Percentiles rank a stretch among this genome's conserved stretches.
Evolutionary conservation across 2,888 invertebrate genomes (phyloP).

Genomic region (Ophion obscuratus): DNA sequence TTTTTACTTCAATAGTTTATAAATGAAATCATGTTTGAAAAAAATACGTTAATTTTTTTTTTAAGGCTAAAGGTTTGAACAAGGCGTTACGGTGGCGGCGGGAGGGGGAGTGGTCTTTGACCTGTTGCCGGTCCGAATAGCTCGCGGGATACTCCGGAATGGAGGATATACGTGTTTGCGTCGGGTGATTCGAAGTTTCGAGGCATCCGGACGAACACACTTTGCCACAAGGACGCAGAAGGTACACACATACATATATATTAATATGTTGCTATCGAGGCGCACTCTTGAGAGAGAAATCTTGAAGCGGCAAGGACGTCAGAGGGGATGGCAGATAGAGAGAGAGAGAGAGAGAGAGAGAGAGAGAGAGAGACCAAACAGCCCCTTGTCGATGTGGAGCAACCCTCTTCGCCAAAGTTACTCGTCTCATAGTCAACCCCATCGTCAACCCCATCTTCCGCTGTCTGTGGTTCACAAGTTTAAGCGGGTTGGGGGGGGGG

Average conservation of each 20-base stretch:
- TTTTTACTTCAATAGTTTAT: too few species aligned
- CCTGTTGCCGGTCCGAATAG: slow-evolving; percentile 45
- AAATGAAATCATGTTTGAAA: too few species aligned
- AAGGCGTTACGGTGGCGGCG: not conserved
- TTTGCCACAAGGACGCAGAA: slow-evolving; percentile 39
- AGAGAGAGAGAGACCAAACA: slow-evolving; percentile 5
- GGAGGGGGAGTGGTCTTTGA: slow-evolving; percentile 1
- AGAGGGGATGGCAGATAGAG: not conserved
- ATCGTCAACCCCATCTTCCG: slow-evolving; percentile 46
- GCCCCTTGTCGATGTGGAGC: slow-evolving; percentile 38
- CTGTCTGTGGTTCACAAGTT: slow-evolving; percentile 47
- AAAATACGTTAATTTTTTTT: too few species aligned
- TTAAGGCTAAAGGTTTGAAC: not conserved
- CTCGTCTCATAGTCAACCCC: slow-evolving; percentile 42
- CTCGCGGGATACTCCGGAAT: slow-evolving; percentile 5
- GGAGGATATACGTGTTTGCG: slow-evolving; percentile 34
- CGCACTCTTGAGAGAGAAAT: slow-evolving; percentile 19
- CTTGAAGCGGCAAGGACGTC: not conserved
- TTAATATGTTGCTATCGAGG: slow-evolving; percentile 2
- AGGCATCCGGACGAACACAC: slow-evolving; percentile 15
- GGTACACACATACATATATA: not conserved
- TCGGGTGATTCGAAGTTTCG: slow-evolving; percentile 42
- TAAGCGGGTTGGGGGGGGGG: not conserved
- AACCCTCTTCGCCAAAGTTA: slow-evolving; percentile 49
- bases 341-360: not conserved